Evolutionary conservation across 2,888 invertebrate species (phyloP), one percentile per base, ranked within the genome.

Genomic region (Caenorhabditis sp.): DNA sequence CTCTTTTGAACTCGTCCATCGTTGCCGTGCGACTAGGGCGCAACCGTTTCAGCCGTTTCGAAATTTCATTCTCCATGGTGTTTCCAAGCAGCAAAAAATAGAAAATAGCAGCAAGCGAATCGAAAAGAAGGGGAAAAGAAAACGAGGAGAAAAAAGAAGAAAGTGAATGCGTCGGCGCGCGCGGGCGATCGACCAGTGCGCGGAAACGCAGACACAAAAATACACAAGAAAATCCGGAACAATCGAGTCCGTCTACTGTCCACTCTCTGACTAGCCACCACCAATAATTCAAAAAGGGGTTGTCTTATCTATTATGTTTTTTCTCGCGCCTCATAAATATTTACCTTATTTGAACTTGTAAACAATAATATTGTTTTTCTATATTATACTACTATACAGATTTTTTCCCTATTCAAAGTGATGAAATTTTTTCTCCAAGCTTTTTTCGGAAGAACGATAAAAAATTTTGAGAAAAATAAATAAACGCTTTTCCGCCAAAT

Each of bases 61-160:
- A 43, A 23, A 20, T 52, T 52, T 20, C 52, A 12, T 52, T 20
- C 52, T 20, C 52, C 52, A 52, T 23, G 12, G 52, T 50, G 17
- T 20, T 14, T 50, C 50, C n/a, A n/a, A 4, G 50, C 20, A 50
- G 17, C 20, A n/a, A 43, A 43, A 43, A 17, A 10, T 43, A 43
- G 43, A 43, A 43, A 43, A 43, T 43, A 43, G 43, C 43, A 43
- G 43, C 43, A 43, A 43, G 43, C 43, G 43, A 43, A 43, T 43
- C 43, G 43, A 43, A 43, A 43, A 43, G 43, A 43, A 43, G 31
- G 31, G 43, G 14, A 14, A 17, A 43, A 14, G 43, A 43, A 14
- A 43, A 43, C 43, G 43, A 43, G 43, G 43, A 43, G 43, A 43
- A 43, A 43, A 43, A 43, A 43, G 43, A 43, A 43, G 43, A 43